Evolutionary conservation across 2,888 invertebrate species (phyloP).

Genomic region (Dascillus cervinus): DNA sequence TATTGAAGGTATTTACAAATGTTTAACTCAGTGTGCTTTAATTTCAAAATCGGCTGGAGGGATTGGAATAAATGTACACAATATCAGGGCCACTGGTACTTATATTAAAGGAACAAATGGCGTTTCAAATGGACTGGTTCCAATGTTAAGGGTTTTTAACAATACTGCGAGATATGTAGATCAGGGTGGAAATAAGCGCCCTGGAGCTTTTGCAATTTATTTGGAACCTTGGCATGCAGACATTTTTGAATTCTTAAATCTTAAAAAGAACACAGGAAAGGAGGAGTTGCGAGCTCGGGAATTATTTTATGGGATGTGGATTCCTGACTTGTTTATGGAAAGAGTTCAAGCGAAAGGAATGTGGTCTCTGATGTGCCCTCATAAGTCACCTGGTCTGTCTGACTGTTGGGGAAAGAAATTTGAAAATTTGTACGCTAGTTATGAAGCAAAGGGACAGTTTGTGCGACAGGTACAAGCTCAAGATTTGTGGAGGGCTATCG

Average conservation of each 20-base stretch:
- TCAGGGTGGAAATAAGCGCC: slow-evolving; percentile 96
- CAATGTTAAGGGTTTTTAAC: slow-evolving; percentile 92
- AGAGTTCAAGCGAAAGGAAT: slow-evolving; percentile 74
- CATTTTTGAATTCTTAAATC: slow-evolving; percentile 87
- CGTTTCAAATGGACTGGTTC: slow-evolving; percentile 89
- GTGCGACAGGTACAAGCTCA: slow-evolving; percentile 68
- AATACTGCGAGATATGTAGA: slow-evolving; percentile 95
- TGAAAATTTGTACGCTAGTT: slow-evolving; percentile 76
- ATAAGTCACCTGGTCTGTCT: slow-evolving; percentile 80
- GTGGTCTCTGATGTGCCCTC: slow-evolving; percentile 98
- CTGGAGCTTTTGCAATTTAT: slow-evolving; percentile 96
- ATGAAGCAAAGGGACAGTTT: slow-evolving; percentile 73
- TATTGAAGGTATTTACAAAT: slow-evolving; percentile 91
- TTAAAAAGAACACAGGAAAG: slow-evolving; percentile 92
- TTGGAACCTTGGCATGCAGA: slow-evolving; percentile 99
- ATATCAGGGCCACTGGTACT: slow-evolving; percentile 86
- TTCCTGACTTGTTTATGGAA: slow-evolving; percentile 97
- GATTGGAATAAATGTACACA: slow-evolving; percentile 93
- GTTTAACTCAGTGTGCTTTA: slow-evolving; percentile 84
- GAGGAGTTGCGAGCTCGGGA: slow-evolving; percentile 93
- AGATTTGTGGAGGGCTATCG: slow-evolving; percentile 86
- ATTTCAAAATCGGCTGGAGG: slow-evolving; percentile 98
- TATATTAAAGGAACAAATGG: slow-evolving; percentile 93
- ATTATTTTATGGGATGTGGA: slow-evolving; percentile 95
- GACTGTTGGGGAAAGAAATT: slow-evolving; percentile 96